Evolutionary conservation across 2,113 vertebrate genomes (phyloP), one percentile per base, ranked within the genome.

Genomic region (Scomber scombrus): DNA sequence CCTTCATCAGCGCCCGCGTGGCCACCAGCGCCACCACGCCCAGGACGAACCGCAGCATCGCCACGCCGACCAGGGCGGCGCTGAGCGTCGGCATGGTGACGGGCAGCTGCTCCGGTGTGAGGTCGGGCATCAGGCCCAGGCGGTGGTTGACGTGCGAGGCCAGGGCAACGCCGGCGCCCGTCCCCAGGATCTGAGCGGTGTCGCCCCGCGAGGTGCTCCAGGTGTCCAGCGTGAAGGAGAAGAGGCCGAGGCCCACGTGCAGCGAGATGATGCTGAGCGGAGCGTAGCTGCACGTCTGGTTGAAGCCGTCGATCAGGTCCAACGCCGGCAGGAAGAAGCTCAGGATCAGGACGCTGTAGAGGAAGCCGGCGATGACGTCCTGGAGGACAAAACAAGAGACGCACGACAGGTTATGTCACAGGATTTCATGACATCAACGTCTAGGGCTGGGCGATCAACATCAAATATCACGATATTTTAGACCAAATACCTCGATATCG

Each of bases 161-260:
- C 70, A 97, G 95, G 2, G 98, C 97, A 16, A 98, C 94, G 12
- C 98, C 98, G 0, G 97, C 97, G 0, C 98, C 97, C 0, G 96
- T 95, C 74, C 97, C 98, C 74, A 99, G 94, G 82, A 99, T 98
- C 91, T 98, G 95, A 21, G 98, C 97, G 0, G 98, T 99, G 93
- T 99, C 98, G 1, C 97, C 97, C 2, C 98, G 93, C 0, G 98
- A 99, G 0, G 98, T 99, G 93, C 98, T 99, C 98, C 98, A 99
- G 4, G 97, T 97, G 88, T 99, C 98, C 55, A 99, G 94, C 3
- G 95, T 98, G 89, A 99, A 99, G 61, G 97, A 98, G 90, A 99
- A 97, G 82, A 99, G 95, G 55, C 97, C 97, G 91, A 98, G 76
- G 19, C 90, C 95, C 21, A 97, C 86, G 75, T 98, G 97, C n/a